phyloP scores from a whole-genome alignment of 2,888 invertebrate species.

The Arrhopalites spinosus region DNA sequence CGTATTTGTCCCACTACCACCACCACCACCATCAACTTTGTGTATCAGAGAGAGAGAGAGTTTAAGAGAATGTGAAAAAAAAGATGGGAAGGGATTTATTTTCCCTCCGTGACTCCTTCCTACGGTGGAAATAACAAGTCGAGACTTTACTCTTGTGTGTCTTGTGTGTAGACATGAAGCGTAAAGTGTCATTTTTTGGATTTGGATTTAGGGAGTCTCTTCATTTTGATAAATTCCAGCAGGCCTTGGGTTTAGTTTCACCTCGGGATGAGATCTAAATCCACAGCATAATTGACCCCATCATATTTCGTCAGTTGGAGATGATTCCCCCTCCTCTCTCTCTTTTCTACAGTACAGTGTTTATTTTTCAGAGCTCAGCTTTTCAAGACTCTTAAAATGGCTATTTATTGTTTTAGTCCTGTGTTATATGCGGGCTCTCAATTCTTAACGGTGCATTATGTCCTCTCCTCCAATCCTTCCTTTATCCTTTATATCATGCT shows the following conservation, averaged over 20 bases:
- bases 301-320: conserved; percentile 44
- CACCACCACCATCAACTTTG: not conserved
- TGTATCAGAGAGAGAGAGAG: not conserved
- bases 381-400: conserved; percentile 31
- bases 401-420: conserved; percentile 38
- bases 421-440: conserved; percentile 23
- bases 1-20: conserved; percentile 26
- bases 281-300: conserved; percentile 43
- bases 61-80: not conserved
- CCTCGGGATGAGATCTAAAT: conserved; percentile 24
- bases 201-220: conserved; percentile 34
- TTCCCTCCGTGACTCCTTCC: conserved; percentile 11
- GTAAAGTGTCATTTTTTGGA: conserved; percentile 41
- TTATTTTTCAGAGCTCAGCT: conserved; percentile 38
- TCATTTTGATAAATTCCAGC: conserved; percentile 45
- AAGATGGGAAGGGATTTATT: conserved; percentile 8
- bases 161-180: conserved; percentile 1
- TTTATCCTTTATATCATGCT: not conserved
- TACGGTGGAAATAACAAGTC: not conserved
- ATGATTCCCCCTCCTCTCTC: conserved; percentile 31
- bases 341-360: conserved; percentile 26
- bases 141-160: not conserved
- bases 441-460: conserved; percentile 14
- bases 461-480: not conserved
- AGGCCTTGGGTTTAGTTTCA: conserved; percentile 30